Evolutionary conservation across 1,140 invertebrate species (phyloP), one percentile per base, ranked within the genome.

Genomic region (Polypedilum pembai): DNA sequence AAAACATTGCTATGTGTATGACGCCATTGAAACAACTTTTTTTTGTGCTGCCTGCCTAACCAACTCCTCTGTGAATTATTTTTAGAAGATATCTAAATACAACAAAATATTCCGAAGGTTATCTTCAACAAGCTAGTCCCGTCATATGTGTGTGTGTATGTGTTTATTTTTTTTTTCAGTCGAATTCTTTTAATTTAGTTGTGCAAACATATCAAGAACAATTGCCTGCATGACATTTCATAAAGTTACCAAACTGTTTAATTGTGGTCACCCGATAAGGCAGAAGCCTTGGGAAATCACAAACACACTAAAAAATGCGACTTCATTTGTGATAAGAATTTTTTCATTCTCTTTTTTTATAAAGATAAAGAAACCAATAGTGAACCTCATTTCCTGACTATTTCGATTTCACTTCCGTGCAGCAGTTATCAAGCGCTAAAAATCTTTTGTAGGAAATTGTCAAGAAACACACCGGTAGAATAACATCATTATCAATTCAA

Each of bases 101-200:
- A 12, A 56, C 45, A 56, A 66, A 18, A 69, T 20, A 18, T 69
- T 69, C 18, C 18, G 65, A 69, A 69, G 65, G 65, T 69, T 69
- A 69, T 69, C 65, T 69, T 69, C 65, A 69, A 20, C 65, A 69
- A 69, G 17, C 8, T 33, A 33, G 24, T 33, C 24, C 24, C 24
- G 24, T 33, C 24, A 33, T 5, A 33, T 33, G 5, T 33, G 24
- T 33, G 1, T 33, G 24, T 33, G 24, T 33, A 5, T 33, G 5
- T 56, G 0, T 12, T n/a, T n/a, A n/a, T n/a, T n/a, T n/a, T n/a
- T n/a, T n/a, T n/a, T n/a, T n/a, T n/a, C n/a, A n/a, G 3, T 56
- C 15, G n/a, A 56, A 56, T 56, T 56, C 45, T n/a, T 56, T 56
- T 15, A 56, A 33, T 33, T 56, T 56, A 56, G 1, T 56, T n/a